Evolutionary conservation across 2,113 vertebrate species (phyloP).

Genomic region (Colaptes auratus): DNA sequence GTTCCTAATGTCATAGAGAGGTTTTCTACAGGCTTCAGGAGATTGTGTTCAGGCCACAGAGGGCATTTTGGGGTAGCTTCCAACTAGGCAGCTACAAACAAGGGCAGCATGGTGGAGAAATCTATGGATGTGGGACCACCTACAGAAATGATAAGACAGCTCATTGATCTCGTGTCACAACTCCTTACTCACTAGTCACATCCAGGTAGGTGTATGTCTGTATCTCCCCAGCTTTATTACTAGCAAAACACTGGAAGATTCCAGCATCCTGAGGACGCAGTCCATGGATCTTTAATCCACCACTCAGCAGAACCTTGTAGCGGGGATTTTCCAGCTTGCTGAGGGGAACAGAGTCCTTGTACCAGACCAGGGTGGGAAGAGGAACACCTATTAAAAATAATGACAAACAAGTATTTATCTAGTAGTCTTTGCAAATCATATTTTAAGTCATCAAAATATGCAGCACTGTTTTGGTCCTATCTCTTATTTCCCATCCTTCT

Average conservation of each 20-base stretch:
- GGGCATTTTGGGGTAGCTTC: not conserved
- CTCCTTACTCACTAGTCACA: slow-evolving; percentile 88
- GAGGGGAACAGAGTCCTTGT: slow-evolving; percentile 86
- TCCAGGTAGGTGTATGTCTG: slow-evolving; percentile 88
- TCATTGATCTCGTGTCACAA: accelerated
- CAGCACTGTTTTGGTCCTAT: not conserved
- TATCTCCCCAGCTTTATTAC: slow-evolving; percentile 85
- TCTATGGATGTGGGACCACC: accelerated
- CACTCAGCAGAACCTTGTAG: slow-evolving; percentile 82
- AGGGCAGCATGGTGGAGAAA: not conserved
- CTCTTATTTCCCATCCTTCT: not conserved
- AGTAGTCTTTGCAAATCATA: accelerated
- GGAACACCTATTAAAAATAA: slow-evolving; percentile 79
- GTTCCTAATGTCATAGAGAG: not conserved
- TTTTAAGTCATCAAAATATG: not conserved
- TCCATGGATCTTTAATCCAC: slow-evolving; percentile 82
- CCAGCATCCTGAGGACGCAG: slow-evolving; percentile 88
- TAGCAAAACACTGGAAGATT: slow-evolving; percentile 93
- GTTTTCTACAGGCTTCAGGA: not conserved
- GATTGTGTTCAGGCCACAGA: not conserved
- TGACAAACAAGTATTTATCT: not conserved
- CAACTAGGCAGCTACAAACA: not conserved
- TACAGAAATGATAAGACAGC: not conserved
- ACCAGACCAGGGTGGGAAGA: slow-evolving; percentile 87
- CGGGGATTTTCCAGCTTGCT: slow-evolving; percentile 83